A percentile compares a stretch with the other conserved stretches of the same genome.
Conservation (phyloP, 2,113 vertebrate species). For the Boleophthalmus pectinirostris region DNA sequence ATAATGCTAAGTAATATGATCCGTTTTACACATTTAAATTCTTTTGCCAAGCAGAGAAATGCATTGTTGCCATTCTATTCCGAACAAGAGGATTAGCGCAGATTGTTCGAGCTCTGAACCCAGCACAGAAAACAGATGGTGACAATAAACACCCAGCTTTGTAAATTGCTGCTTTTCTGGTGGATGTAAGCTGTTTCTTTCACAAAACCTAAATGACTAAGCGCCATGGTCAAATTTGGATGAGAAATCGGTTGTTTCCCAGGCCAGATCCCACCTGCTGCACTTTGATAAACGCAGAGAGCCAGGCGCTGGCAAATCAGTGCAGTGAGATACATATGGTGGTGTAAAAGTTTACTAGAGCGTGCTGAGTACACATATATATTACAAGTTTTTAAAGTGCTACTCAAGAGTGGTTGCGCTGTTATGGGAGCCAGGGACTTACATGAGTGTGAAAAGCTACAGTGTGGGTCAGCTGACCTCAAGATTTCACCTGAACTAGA, state of each 20-base stretch:
- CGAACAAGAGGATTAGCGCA: background rate
- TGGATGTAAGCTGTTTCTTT: conserved; percentile 8
- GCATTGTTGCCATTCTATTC: background rate
- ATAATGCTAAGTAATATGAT: background rate
- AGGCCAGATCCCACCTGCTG: background rate
- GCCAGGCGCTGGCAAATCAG: background rate
- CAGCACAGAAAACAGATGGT: background rate
- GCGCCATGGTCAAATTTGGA: conserved; percentile 6
- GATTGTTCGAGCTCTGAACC: background rate
- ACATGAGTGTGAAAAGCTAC: conserved; percentile 35
- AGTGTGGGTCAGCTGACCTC: background rate
- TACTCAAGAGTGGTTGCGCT: background rate
- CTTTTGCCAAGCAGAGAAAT: background rate
- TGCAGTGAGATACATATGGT: background rate
- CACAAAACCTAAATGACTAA: conserved; percentile 6
- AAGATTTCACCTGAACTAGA: conserved; percentile 1
- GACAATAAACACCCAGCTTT: background rate
- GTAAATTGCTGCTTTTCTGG: background rate
- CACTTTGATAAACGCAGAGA: conserved; percentile 7
- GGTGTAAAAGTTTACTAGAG: background rate
- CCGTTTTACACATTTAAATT: background rate
- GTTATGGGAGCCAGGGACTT: background rate
- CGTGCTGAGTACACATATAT: background rate
- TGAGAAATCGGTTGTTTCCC: conserved; percentile 3
- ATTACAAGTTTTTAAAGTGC: conserved; percentile 3